These are phyloP conservation scores for Pteromalus puparum DNA, from an alignment of 1,140 invertebrate genomes.

Conservation along the genomic window DNA sequence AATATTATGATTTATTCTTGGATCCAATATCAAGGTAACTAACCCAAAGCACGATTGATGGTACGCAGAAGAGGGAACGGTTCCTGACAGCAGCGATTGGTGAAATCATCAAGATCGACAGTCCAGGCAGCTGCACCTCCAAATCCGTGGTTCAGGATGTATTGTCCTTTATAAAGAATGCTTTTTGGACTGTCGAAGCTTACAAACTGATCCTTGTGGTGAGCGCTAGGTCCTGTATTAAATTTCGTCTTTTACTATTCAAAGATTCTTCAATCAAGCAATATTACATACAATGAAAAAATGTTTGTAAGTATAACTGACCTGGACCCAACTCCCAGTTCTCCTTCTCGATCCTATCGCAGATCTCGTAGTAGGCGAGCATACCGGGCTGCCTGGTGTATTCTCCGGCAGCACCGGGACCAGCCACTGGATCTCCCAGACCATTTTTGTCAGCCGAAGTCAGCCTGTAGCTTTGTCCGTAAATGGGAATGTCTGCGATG, in stretches of 20 bases:
- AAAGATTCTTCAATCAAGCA: no score
- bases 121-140: conserved; percentile 93
- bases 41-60: conserved; percentile 83
- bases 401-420: conserved; percentile 87
- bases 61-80: conserved; percentile 84
- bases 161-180: conserved; percentile 85
- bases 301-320: conserved; percentile 39
- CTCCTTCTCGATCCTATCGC: conserved; percentile 79
- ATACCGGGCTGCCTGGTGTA: conserved; percentile 93
- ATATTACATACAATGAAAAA: not conserved
- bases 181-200: conserved; percentile 90
- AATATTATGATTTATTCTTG: not conserved
- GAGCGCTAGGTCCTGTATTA: conserved; percentile 84
- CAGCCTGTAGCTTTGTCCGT: conserved; percentile 90
- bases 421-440: conserved; percentile 75
- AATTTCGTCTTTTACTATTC: not conserved
- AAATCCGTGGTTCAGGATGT: conserved; percentile 81
- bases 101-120: conserved; percentile 93
- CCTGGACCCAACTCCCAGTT: conserved; percentile 65
- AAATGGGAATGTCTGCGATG: conserved; percentile 90
- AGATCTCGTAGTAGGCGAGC: conserved; percentile 93
- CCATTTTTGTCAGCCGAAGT: conserved; percentile 72
- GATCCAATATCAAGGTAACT: not conserved
- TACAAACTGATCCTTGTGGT: conserved; percentile 90
- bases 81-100: conserved; percentile 86